Evolutionary conservation across 2,797 vertebrate species (phyloP).

Genomic region (Halcyon chelicuti): DNA sequence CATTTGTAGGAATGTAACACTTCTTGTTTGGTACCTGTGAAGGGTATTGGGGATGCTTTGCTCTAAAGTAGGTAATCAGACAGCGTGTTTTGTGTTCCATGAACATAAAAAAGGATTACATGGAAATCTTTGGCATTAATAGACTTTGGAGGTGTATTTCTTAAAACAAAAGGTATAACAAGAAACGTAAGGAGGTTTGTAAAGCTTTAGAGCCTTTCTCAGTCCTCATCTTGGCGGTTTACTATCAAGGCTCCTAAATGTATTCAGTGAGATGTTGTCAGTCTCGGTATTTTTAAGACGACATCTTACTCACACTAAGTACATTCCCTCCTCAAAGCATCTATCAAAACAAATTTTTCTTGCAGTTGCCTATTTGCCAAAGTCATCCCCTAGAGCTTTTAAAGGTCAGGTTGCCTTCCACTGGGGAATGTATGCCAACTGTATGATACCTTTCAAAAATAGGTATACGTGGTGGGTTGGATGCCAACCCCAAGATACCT

Average conservation of each 20-base stretch:
- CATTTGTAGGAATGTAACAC: not conserved
- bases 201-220: constrained; percentile 22
- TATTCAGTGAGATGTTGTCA: constrained; percentile 61
- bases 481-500: not conserved
- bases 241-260: constrained; percentile 29
- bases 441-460: constrained; percentile 7
- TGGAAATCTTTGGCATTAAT: not conserved
- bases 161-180: not conserved
- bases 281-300: constrained; percentile 51
- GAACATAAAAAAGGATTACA: not conserved
- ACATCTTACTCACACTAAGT: not conserved
- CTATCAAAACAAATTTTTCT: constrained; percentile 15
- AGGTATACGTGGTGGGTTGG: not conserved
- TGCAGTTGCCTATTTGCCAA: constrained; percentile 5
- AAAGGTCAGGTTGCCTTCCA: not conserved
- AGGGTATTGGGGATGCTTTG: not conserved
- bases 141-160: not conserved
- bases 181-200: not conserved
- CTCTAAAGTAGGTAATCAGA: not conserved
- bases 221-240: constrained; percentile 11
- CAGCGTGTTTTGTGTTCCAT: not conserved
- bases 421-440: not conserved
- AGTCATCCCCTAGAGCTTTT: not conserved
- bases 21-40: not conserved
- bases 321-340: not conserved